These are phyloP conservation scores for Hyperoodon ampullatus DNA, from an alignment of 2,113 vertebrate species.

Conservation along the genomic window DNA sequence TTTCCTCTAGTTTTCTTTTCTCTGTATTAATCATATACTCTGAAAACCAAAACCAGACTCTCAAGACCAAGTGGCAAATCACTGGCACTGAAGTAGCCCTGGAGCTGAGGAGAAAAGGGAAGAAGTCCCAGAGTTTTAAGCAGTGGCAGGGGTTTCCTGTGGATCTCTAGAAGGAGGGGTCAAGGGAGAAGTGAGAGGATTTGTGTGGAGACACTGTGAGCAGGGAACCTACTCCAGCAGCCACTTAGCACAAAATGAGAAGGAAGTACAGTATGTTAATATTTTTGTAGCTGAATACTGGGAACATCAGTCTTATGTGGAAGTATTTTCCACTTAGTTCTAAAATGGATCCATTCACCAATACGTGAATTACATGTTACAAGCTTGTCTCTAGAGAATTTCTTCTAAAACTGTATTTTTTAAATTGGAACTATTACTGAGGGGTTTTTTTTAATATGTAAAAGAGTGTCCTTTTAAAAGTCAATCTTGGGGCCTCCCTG, in stretches of 20 bases:
- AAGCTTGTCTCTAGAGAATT: slow-evolving; percentile 36
- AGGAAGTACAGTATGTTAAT: not conserved
- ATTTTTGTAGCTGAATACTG: not conserved
- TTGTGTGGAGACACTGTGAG: not conserved
- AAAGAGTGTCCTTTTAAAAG: slow-evolving; percentile 34
- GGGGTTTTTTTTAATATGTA: not conserved
- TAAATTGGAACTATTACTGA: not conserved
- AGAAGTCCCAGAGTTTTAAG: not conserved
- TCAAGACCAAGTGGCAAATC: not conserved
- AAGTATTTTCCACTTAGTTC: not conserved
- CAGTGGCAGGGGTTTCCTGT: not conserved
- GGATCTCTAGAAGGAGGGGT: not conserved
- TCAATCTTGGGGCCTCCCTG: no score
- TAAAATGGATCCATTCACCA: not conserved
- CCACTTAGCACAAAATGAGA: not conserved
- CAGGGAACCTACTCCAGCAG: not conserved
- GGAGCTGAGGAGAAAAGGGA: not conserved
- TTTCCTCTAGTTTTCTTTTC: slow-evolving; percentile 17
- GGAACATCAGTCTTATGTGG: not conserved
- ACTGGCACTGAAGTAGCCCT: not conserved
- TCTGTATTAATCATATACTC: not conserved
- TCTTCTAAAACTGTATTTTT: slow-evolving; percentile 22
- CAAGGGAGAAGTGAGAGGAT: not conserved
- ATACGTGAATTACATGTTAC: not conserved
- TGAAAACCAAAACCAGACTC: not conserved